These are phyloP conservation scores for Dendrolimus houi DNA, from an alignment of 2,888 invertebrate genomes.

Conservation along the genomic window DNA sequence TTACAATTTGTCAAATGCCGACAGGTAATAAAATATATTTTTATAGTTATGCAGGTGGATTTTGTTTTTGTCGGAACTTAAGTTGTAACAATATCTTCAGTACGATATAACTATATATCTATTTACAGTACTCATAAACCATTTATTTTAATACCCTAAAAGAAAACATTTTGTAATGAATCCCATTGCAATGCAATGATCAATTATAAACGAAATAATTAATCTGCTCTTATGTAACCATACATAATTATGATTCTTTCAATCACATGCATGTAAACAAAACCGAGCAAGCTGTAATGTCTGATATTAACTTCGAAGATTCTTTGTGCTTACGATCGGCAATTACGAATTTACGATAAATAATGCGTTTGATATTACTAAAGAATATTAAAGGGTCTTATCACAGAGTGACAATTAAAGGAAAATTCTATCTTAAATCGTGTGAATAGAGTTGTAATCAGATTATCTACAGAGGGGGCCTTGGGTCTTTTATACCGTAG, in stretches of 20 bases:
- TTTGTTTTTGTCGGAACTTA: too few species aligned
- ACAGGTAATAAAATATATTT: too few species aligned
- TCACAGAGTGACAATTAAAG: not conserved
- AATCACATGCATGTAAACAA: conserved; percentile 17
- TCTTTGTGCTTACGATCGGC: conserved; percentile 40
- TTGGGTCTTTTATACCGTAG: conserved; percentile 1
- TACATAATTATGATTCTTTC: conserved; percentile 5
- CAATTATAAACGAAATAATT: too few species aligned
- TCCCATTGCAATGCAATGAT: too few species aligned
- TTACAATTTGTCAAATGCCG: too few species aligned
- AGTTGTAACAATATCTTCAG: too few species aligned
- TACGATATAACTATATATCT: too few species aligned
- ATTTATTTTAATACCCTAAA: too few species aligned
- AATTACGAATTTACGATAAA: conserved; percentile 67
- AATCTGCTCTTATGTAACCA: not conserved
- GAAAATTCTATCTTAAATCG: not conserved
- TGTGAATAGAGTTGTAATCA: conserved; percentile 14
- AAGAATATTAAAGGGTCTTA: not conserved
- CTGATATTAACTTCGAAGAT: conserved; percentile 47
- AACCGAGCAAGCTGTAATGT: conserved; percentile 33
- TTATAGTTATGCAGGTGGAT: too few species aligned
- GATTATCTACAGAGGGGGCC: not conserved
- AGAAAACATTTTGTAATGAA: too few species aligned
- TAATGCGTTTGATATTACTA: conserved; percentile 43
- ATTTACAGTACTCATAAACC: too few species aligned